These are phyloP conservation scores for Aythya baeri DNA, from an alignment of 2,113 vertebrate species.

Conservation along the genomic window DNA sequence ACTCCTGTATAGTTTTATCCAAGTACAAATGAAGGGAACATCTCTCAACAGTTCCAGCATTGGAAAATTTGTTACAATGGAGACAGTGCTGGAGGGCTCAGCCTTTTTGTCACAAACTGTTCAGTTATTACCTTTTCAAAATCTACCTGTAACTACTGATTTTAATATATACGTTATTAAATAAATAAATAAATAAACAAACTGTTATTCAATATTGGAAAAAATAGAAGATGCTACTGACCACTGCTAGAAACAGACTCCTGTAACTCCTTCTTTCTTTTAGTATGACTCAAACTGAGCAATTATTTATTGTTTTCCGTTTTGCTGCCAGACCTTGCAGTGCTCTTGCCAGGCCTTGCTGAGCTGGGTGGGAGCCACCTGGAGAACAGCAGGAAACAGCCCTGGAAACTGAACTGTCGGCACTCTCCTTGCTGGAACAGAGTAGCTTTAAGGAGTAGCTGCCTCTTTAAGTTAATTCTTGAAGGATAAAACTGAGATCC, in stretches of 20 bases:
- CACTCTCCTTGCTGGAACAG: not conserved
- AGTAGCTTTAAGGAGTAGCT: not conserved
- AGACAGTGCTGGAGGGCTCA: not conserved
- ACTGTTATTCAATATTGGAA: not conserved
- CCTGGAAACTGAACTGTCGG: not conserved
- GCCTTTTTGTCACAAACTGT: not conserved
- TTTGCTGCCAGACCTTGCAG: not conserved
- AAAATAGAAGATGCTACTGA: not conserved
- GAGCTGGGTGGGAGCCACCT: not conserved
- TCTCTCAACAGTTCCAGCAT: not conserved
- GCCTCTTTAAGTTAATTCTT: not conserved
- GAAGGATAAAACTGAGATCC: not conserved
- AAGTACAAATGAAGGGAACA: not conserved
- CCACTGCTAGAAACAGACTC: not conserved
- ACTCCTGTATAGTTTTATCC: not conserved
- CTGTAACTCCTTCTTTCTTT: not conserved
- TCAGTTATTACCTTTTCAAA: not conserved
- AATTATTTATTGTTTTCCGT: not conserved
- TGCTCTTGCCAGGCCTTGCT: not conserved
- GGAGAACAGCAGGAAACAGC: not conserved
- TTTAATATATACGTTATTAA: constrained; percentile 15
- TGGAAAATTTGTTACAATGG: not conserved
- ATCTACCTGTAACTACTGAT: not conserved
- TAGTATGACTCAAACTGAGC: not conserved
- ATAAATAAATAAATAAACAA: not conserved